Conservation (phyloP, 2,113 vertebrate genomes). For the Vulpes lagopus region DNA sequence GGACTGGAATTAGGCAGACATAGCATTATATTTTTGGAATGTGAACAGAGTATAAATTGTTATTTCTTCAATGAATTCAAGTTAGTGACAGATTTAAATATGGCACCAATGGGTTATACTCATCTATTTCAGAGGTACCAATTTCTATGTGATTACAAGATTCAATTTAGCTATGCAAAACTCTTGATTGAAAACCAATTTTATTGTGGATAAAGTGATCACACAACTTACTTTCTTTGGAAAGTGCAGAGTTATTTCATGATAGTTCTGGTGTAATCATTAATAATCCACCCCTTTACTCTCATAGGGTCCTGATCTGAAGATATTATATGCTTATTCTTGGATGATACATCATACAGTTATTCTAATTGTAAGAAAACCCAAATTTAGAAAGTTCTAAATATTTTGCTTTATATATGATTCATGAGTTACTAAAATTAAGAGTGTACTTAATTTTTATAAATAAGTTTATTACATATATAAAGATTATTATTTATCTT, state of each 20-base stretch:
- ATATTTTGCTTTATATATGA: background rate
- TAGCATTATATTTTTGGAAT: slow-evolving; percentile 1
- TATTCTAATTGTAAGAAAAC: background rate
- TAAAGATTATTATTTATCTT: background rate
- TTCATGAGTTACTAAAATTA: background rate
- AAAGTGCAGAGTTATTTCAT: background rate
- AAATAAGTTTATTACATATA: background rate
- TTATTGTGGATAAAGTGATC: background rate
- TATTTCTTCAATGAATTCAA: background rate
- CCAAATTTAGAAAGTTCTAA: background rate
- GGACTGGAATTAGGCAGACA: background rate
- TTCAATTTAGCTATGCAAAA: slow-evolving; percentile 27
- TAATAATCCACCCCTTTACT: background rate
- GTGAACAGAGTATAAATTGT: background rate
- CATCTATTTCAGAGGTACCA: background rate
- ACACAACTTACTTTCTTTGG: slow-evolving; percentile 13
- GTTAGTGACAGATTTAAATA: slow-evolving; percentile 26
- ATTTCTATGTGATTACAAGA: slow-evolving; percentile 13
- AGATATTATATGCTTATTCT: background rate
- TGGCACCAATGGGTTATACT: background rate
- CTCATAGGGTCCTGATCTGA: background rate
- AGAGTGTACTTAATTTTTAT: background rate
- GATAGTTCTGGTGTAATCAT: background rate
- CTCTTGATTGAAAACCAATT: slow-evolving; percentile 38
- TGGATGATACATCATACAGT: background rate